A percentile compares a stretch with the other conserved stretches of the same genome.
These are phyloP conservation scores for Chlorodrepanis virens DNA, from an alignment of 2,113 vertebrate species.

Conservation along the genomic window DNA sequence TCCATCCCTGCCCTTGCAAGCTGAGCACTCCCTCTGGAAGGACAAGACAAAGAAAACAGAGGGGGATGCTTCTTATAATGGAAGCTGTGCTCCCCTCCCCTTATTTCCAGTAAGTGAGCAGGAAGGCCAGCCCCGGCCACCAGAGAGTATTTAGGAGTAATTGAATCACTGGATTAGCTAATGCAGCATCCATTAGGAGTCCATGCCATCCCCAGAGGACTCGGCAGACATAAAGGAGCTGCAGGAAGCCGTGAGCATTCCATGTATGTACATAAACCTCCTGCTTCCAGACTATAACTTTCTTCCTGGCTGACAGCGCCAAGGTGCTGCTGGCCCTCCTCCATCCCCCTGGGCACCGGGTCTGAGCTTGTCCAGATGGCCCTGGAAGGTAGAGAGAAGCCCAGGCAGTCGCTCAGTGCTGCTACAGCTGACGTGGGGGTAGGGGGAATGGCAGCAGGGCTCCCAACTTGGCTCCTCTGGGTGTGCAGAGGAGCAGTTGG, in stretches of 20 bases:
- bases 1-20: neutral
- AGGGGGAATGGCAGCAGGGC: slow-evolving; percentile 21
- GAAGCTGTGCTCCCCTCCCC: slow-evolving; percentile 31
- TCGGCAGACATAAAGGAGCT: slow-evolving; percentile 19
- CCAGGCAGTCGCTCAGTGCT: slow-evolving; percentile 8
- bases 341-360: neutral
- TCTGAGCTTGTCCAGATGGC: slow-evolving; percentile 56
- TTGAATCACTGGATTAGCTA: slow-evolving; percentile 84
- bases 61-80: neutral
- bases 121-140: slow-evolving; percentile 68
- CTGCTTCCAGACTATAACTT: slow-evolving; percentile 11
- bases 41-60: neutral
- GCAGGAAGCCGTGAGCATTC: slow-evolving; percentile 33
- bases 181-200: slow-evolving; percentile 81
- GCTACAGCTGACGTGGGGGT: slow-evolving; percentile 37
- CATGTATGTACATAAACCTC: slow-evolving; percentile 19
- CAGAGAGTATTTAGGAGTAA: slow-evolving; percentile 77
- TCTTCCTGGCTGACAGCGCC: neutral
- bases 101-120: slow-evolving; percentile 75
- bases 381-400: slow-evolving; percentile 21
- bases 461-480: slow-evolving; percentile 18
- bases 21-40: neutral
- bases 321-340: slow-evolving; percentile 1
- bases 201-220: slow-evolving; percentile 65
- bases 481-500: slow-evolving; percentile 43